Conservation (phyloP, 2,888 invertebrate species). For the Drymonia ruficornis region DNA sequence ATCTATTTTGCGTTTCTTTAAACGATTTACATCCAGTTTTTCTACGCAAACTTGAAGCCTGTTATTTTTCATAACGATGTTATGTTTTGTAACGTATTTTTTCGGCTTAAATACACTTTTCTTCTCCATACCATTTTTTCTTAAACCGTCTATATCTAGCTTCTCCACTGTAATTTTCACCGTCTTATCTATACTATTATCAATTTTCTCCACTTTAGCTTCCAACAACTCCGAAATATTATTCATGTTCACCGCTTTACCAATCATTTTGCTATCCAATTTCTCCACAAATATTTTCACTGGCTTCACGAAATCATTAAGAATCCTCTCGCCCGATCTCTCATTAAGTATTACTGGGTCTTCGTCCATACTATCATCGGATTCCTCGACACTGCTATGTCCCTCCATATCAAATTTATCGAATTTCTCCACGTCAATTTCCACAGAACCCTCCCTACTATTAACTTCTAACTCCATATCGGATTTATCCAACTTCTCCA, state of each 20-base stretch:
- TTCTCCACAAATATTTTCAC: conserved; percentile 1
- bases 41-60: neutral
- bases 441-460: neutral
- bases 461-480: neutral
- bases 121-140: neutral
- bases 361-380: no score
- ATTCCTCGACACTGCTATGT: no score
- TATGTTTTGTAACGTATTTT: no score
- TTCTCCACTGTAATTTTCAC: neutral
- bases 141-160: neutral
- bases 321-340: neutral
- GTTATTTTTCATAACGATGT: neutral
- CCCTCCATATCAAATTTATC: neutral
- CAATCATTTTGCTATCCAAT: neutral
- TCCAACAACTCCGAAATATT: no score
- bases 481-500: neutral
- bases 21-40: neutral
- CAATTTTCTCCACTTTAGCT: neutral
- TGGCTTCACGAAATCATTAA: neutral
- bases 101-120: neutral
- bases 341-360: neutral
- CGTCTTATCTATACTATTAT: neutral
- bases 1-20: neutral
- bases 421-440: neutral
- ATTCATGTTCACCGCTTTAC: neutral